Conservation (phyloP, 2,888 invertebrate genomes). For the Griposia aprilina region DNA sequence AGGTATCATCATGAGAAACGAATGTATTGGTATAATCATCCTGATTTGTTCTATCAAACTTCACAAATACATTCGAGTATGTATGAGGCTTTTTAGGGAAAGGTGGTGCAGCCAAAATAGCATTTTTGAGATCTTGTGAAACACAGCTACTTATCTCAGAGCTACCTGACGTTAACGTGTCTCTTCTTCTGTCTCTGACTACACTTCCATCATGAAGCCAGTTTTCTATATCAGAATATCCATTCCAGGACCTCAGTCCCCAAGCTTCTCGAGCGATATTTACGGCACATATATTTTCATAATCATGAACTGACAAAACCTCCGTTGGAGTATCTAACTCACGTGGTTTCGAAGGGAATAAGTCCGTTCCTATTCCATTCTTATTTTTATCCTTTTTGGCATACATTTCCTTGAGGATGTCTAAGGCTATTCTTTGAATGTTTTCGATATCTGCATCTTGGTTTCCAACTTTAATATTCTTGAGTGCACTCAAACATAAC, state of each 20-base stretch:
- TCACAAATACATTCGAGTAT: constrained; percentile 87
- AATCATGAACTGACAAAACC: constrained; percentile 91
- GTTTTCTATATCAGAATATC: constrained; percentile 92
- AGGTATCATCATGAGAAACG: constrained; percentile 88
- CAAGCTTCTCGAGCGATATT: constrained; percentile 92
- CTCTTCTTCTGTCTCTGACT: constrained; percentile 90
- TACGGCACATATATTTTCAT: constrained; percentile 92
- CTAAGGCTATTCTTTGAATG: constrained; percentile 89
- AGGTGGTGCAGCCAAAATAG: constrained; percentile 85
- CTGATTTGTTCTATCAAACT: constrained; percentile 84
- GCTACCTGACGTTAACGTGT: constrained; percentile 90
- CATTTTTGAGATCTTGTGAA: constrained; percentile 86
- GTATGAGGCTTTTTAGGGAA: constrained; percentile 86
- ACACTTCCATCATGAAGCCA: constrained; percentile 92
- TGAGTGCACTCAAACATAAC: constrained; percentile 88
- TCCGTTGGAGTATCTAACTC: constrained; percentile 90
- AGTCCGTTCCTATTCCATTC: constrained; percentile 77
- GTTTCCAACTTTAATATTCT: constrained; percentile 90
- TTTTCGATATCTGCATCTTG: constrained; percentile 90
- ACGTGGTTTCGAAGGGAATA: constrained; percentile 83
- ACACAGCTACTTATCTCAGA: constrained; percentile 90
- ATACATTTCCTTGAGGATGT: constrained; percentile 89
- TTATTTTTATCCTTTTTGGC: constrained; percentile 87
- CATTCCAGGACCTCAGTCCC: constrained; percentile 92
- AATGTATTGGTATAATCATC: constrained; percentile 90